Base-by-base conservation (phyloP, 2,113 vertebrate species). In the Engystomops pustulosus region DNA sequence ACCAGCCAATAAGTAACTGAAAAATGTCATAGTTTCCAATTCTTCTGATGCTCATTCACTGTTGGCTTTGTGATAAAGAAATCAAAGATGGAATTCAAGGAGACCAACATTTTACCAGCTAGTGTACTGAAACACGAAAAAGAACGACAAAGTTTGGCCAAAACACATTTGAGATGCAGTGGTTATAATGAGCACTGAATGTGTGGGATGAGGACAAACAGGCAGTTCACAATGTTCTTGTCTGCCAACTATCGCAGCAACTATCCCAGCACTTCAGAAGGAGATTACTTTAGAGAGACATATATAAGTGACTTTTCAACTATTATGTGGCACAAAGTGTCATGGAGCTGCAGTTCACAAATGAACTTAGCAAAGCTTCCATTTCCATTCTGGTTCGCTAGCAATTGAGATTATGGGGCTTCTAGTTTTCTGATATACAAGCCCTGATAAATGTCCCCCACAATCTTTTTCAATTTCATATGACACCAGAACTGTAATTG, bases 11-110 rank as follows among this genome's bases (percentile, higher is more conserved):
- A 41, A 49, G 25, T 58, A 17, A 41, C 38, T 77, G 41, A 20
- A 72, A 69, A 70, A 41, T 4, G 11, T 78, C 53, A 60, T n/a
- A 78, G 41, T n/a, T 58, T 38, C 10, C 3, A 32, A 9, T 41
- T 41, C 34, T 41, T 41, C 51, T 55, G 32, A 60, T 60, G 51
- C 41, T 41, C n/a, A 41, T 32, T 3, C 34, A 41, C 51, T 78
- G 51, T 58, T 25, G 75, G 2, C 51, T 77, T 77, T 78, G 75
- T 78, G 51, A 78, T 78, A 78, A 77, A 55, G 49, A 58, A 32
- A 77, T 77, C 74, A 77, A 77, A 23, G 51, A 49, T 23, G 17
- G 20, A 20, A 38, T 53, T n/a, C 32, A 38, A 15, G 30, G 12
- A 76, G 8, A 38, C 30, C 36, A 6, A 38, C 9, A 38, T 17